Evolutionary conservation across 2,113 vertebrate genomes (phyloP), one percentile per base, ranked within the genome.

Genomic region (Osmerus eperlanus): DNA sequence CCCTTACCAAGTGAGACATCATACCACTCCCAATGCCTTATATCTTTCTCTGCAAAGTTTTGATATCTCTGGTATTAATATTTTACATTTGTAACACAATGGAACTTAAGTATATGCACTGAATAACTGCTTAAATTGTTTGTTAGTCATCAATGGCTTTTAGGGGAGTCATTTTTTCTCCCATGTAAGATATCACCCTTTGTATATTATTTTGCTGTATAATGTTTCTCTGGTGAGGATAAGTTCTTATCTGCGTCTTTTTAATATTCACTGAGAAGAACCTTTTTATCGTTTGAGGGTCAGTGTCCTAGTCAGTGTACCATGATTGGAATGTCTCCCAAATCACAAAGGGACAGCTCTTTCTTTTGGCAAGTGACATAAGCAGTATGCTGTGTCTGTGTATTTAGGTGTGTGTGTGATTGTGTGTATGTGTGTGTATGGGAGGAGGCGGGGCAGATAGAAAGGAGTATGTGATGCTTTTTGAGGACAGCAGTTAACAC

Each of bases 391-490:
- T 29, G 2, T 58, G 9, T 64, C 29, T 61, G 56, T 71, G 64
- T 56, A 65, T 73, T 62, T 62, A 63, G 53, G 56, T 67, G 54
- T 69, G 68, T 23, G 58, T 54, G 29, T 59, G 61, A 67, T 15
- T 23, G 21, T 68, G 23, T 71, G 58, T 74, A 21, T 21, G 68
- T 29, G 2, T 62, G 9, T 53, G 8, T 6, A 28, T 69, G 32
- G 19, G 68, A 9, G 8, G 18, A 21, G 32, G 67, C 28, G 3
- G 21, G 68, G 21, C 62, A 72, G 54, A 41, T 56, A 21, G 14
- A 61, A 47, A 25, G 15, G 60, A n/a, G 56, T 59, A 9, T 15
- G 18, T 59, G 55, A 62, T 29, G 25, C 59, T 63, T 63, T 32
- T 63, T 13, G 28, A 25, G 13, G 29, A 25, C 28, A 36, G 15